Conservation (phyloP, 1,140 invertebrate genomes). For the Brachionus sp. region DNA sequence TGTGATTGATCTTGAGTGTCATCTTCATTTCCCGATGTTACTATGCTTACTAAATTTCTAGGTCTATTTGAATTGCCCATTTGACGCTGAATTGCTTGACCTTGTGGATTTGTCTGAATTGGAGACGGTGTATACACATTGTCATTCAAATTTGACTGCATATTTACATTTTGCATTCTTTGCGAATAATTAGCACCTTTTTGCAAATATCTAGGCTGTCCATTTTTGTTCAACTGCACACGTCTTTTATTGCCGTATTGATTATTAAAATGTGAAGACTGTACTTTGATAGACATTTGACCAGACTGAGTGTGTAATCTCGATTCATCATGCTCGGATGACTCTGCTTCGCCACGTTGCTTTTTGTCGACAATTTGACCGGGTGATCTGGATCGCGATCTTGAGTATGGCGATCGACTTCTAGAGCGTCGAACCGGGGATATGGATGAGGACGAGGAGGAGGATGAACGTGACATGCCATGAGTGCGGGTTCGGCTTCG, state of each 20-base stretch:
- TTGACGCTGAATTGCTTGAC: background rate
- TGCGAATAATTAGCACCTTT: background rate
- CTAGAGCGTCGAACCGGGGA: constrained; percentile 1
- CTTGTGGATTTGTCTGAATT: background rate
- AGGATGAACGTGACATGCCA: constrained; percentile 7
- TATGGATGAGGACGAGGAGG: constrained; percentile 16
- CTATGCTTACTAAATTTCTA: constrained; percentile 42
- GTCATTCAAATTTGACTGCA: background rate
- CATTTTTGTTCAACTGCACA: constrained; percentile 24
- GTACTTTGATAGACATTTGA: background rate
- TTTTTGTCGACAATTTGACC: background rate
- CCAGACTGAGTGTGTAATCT: background rate
- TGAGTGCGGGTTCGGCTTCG: background rate
- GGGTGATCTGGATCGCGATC: background rate
- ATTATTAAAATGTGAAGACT: background rate
- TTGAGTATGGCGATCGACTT: background rate
- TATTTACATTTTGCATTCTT: constrained; percentile 6
- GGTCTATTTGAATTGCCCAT: background rate
- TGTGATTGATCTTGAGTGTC: background rate
- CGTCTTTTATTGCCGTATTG: background rate
- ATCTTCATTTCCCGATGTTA: constrained; percentile 38
- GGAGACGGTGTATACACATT: constrained; percentile 7
- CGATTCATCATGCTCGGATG: background rate
- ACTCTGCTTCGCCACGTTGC: background rate
- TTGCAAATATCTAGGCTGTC: background rate